These are phyloP conservation scores for Thamnaconus septentrionalis DNA, from an alignment of 2,113 vertebrate genomes.

Conservation along the genomic window DNA sequence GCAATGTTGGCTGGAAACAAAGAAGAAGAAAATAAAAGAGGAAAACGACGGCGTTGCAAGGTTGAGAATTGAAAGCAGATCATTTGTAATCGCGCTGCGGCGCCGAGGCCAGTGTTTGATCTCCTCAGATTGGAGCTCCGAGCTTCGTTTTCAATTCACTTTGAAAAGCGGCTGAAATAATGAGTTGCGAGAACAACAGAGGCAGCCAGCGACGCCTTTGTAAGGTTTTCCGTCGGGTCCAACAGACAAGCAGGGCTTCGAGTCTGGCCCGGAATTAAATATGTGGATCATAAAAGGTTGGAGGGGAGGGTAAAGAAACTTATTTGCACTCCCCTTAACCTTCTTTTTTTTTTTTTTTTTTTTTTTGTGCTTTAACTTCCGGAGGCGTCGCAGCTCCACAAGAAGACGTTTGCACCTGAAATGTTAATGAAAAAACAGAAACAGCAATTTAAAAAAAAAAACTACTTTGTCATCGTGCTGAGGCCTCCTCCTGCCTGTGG, in stretches of 20 bases:
- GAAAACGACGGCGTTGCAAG: conserved; percentile 24
- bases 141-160: conserved; percentile 49
- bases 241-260: conserved; percentile 15
- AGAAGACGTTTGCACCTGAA: background rate
- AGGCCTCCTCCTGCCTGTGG: no score
- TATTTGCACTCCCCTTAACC: background rate
- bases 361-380: conserved; percentile 1
- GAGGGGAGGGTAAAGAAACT: background rate
- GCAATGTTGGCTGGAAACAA: no score
- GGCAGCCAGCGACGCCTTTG: background rate
- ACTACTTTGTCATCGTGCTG: no score
- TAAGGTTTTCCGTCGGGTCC: no score
- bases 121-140: conserved; percentile 31
- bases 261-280: conserved; percentile 24
- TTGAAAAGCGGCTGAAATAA: conserved; percentile 37
- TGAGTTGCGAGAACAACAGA: conserved; percentile 45
- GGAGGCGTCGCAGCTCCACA: background rate
- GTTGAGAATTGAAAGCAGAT: conserved; percentile 31
- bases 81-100: conserved; percentile 27
- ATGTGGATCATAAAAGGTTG: conserved; percentile 6
- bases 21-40: conserved; percentile 23
- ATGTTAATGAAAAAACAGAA: background rate
- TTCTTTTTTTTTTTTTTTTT: background rate
- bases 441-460: background rate
- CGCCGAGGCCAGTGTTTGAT: conserved; percentile 33